phyloP scores from a whole-genome alignment of 2,113 vertebrate genomes.

The Cervus canadensis region DNA sequence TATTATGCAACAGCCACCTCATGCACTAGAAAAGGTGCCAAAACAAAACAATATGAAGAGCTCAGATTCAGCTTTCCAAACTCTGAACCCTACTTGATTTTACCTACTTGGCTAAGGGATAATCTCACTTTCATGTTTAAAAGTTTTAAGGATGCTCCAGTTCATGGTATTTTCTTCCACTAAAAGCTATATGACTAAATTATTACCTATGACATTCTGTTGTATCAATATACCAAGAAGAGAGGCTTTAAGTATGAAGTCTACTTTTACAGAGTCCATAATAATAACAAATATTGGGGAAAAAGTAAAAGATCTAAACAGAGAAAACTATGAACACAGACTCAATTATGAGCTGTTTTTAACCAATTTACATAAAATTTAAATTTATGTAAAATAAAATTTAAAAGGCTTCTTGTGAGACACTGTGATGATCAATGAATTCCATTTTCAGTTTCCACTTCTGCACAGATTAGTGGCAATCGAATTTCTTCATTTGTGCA shows the following conservation, averaged over 20 bases:
- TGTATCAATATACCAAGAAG: conserved; percentile 46
- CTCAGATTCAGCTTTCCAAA: conserved; percentile 58
- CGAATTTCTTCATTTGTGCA: background rate
- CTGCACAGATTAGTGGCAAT: background rate
- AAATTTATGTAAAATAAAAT: background rate
- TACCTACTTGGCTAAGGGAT: conserved; percentile 17
- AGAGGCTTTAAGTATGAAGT: background rate
- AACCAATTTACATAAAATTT: background rate
- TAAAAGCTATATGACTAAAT: conserved; percentile 29
- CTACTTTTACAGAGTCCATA: background rate
- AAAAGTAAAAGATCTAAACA: background rate
- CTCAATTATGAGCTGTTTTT: background rate
- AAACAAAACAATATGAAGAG: conserved; percentile 72
- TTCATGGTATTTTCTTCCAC: conserved; percentile 20
- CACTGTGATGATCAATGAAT: background rate
- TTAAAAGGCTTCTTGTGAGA: background rate
- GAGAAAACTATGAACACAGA: background rate
- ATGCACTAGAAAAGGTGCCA: conserved; percentile 73
- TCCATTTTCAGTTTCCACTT: background rate
- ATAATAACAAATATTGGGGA: background rate
- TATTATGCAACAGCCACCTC: conserved; percentile 61
- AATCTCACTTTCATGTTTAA: conserved; percentile 47
- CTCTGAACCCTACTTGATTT: conserved; percentile 54
- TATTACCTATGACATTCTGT: conserved; percentile 46
- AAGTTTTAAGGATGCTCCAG: conserved; percentile 32